A percentile compares a stretch with the other conserved stretches of the same genome.
These are phyloP conservation scores for Dendrocincla fuliginosa DNA, from an alignment of 2,797 vertebrate species.

Conservation along the genomic window DNA sequence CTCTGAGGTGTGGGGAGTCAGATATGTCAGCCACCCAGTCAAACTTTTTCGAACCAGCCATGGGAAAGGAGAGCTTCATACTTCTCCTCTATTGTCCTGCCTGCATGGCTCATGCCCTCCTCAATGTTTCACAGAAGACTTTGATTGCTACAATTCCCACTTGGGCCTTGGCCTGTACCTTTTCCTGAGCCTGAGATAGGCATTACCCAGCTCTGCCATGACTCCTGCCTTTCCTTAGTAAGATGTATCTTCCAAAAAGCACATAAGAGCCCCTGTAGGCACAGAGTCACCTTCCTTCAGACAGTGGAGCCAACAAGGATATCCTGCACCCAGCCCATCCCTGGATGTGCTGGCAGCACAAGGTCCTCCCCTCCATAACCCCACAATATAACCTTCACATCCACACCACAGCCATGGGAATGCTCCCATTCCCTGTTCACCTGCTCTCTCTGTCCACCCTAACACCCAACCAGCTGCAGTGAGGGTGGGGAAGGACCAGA, in stretches of 20 bases:
- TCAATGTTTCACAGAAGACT: not conserved
- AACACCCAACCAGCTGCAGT: not conserved
- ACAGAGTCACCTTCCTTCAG: not conserved
- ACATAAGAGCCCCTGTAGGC: not conserved
- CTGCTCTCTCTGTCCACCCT: not conserved
- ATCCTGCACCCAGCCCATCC: not conserved
- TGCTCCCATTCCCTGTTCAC: not conserved
- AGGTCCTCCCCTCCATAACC: not conserved
- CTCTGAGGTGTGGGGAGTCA: not conserved
- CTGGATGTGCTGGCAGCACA: not conserved
- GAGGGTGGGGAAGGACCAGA: not conserved
- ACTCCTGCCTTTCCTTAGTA: not conserved
- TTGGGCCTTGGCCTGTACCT: not conserved
- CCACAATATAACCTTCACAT: not conserved
- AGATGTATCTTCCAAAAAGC: not conserved
- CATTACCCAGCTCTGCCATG: not conserved
- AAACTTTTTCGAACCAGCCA: not conserved
- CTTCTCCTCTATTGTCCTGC: not conserved
- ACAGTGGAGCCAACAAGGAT: not conserved
- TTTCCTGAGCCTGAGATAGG: not conserved
- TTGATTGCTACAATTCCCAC: accelerated
- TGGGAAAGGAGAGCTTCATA: not conserved
- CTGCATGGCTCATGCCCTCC: not conserved
- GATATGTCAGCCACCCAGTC: not conserved
- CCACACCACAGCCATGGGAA: not conserved